Conservation (phyloP, 2,797 vertebrate genomes). For the Huso huso region DNA sequence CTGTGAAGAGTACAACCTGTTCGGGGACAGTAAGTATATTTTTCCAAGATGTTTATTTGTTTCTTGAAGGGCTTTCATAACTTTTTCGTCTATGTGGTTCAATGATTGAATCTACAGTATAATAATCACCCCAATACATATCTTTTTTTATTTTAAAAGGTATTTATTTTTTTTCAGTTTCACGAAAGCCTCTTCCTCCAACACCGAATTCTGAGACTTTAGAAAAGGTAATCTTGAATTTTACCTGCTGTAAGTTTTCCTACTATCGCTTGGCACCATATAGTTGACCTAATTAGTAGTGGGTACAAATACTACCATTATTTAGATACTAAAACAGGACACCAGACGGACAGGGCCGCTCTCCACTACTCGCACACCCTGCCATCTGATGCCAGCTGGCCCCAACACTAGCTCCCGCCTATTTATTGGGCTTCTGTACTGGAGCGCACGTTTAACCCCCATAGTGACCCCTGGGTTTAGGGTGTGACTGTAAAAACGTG, state of each 20-base stretch:
- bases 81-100: not conserved
- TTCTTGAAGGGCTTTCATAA: not conserved
- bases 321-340: no score
- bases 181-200: slow-evolving; percentile 68
- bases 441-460: no score
- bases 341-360: no score
- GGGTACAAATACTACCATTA: no score
- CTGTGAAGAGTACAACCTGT: slow-evolving; percentile 82
- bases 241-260: not conserved
- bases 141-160: not conserved
- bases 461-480: no score
- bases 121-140: not conserved
- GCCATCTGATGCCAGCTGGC: no score
- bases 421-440: no score
- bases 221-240: slow-evolving; percentile 16
- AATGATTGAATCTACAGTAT: not conserved
- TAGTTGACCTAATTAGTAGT: no score
- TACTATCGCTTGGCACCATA: no score
- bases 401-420: no score
- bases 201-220: slow-evolving; percentile 45
- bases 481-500: no score
- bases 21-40: slow-evolving; percentile 69
- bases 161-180: slow-evolving; percentile 53
- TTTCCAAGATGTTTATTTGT: not conserved
- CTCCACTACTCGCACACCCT: no score